These are phyloP conservation scores for Coregonus suidteri DNA, from an alignment of 2,797 vertebrate genomes.

Conservation along the genomic window DNA sequence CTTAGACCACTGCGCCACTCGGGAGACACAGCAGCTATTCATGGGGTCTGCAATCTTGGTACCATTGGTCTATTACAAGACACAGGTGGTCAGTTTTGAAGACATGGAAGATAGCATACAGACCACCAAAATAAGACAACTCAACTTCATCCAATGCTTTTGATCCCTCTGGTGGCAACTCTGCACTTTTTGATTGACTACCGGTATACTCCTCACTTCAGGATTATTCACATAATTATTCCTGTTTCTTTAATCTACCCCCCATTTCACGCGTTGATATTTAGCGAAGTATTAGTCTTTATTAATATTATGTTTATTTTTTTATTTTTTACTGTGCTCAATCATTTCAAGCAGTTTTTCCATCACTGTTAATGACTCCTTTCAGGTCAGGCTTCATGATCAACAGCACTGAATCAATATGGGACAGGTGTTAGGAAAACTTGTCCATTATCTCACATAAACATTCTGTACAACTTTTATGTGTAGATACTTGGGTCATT, in stretches of 20 bases:
- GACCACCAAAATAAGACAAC: conserved; percentile 18
- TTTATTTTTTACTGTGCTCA: too few relatives aligned
- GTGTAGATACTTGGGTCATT: not conserved
- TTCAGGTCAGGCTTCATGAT: too few relatives aligned
- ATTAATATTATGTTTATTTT: not conserved
- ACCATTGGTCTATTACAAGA: conserved; percentile 63
- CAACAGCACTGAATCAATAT: not conserved
- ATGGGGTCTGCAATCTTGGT: conserved; percentile 52
- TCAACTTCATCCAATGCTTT: not conserved
- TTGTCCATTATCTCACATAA: too few relatives aligned
- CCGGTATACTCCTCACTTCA: not conserved
- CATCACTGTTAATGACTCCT: too few relatives aligned
- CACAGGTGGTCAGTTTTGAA: conserved; percentile 75
- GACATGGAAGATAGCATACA: conserved; percentile 56
- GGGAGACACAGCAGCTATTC: conserved; percentile 50
- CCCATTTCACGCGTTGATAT: not conserved
- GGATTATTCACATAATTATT: not conserved
- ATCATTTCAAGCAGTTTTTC: too few relatives aligned
- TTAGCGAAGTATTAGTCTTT: not conserved
- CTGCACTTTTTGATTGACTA: not conserved
- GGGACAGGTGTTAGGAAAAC: not conserved
- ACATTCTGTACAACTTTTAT: not conserved
- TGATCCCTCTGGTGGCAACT: too few relatives aligned
- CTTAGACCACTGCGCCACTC: too few relatives aligned
- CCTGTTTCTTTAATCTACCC: not conserved